Evolutionary conservation across 2,113 vertebrate genomes (phyloP).

Genomic region (Naja naja): DNA sequence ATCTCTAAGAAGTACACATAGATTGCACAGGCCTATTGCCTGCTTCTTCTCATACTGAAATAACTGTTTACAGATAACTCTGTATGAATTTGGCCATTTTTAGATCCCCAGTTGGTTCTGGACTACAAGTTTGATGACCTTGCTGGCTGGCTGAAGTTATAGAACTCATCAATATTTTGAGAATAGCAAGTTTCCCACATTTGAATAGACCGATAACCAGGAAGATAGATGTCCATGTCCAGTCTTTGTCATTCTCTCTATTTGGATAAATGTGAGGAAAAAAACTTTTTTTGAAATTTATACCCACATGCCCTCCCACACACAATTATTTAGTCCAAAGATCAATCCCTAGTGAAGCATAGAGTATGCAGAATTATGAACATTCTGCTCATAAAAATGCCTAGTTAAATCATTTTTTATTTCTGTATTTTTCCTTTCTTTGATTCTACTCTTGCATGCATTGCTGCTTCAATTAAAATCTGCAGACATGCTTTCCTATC

Average conservation of each 20-base stretch:
- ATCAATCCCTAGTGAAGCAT: slow-evolving; percentile 55
- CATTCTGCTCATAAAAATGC: slow-evolving; percentile 58
- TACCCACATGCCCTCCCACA: background rate
- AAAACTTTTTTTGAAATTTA: background rate
- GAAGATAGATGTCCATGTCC: background rate
- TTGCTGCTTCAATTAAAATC: slow-evolving; percentile 67
- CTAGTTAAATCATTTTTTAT: slow-evolving; percentile 63
- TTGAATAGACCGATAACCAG: background rate
- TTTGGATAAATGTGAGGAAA: background rate
- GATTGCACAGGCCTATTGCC: background rate
- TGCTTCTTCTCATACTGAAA: background rate
- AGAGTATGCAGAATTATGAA: slow-evolving; percentile 61
- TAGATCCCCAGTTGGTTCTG: background rate
- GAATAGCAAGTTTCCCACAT: background rate
- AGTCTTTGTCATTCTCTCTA: background rate
- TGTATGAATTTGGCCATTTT: background rate
- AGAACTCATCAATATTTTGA: background rate
- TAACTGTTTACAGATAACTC: background rate
- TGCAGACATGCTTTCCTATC: slow-evolving; percentile 50
- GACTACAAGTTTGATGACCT: background rate
- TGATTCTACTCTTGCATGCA: slow-evolving; percentile 48
- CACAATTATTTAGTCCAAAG: slow-evolving; percentile 48
- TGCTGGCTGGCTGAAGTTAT: background rate
- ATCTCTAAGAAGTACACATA: background rate
- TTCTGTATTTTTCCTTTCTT: slow-evolving; percentile 52